Evolutionary conservation across 2,797 vertebrate species (phyloP), one percentile per base, ranked within the genome.

Genomic region (Lates japonicus): DNA sequence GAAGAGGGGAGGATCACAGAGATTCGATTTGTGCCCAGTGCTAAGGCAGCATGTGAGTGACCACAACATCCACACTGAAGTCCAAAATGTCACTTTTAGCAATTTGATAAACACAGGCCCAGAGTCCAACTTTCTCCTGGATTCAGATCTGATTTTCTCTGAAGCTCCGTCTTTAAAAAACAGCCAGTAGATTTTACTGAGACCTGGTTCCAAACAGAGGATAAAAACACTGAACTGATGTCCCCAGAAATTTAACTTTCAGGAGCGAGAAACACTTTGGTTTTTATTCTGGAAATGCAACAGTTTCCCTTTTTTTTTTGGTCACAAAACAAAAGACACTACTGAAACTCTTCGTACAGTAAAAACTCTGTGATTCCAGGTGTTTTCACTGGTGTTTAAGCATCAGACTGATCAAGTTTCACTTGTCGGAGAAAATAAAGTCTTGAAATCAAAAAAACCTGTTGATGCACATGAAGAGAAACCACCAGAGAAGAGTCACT

Each of bases 1-100:
- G 96, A 97, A 0, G 96, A 97, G 1, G 96, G 95, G 41, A 88
- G 86, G 0, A 97, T 99, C 93, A 96, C 97, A 0, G 98, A 99
- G 88, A 96, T 99, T 84, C 93, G 98, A 86, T 99, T 99, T 70
- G 96, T 99, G n/a, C 98, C 98, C 3, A 92, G 91, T 0, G 97
- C 99, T 91, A 98, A 98, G 88, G 94, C 95, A 1, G 96, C 97
- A 46, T 90, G 98, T 94, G 83, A 91, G 93, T 91, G 31, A 71
- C 5, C 17, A 5, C 4, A 0, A 16, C n/a, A n/a, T n/a, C n/a
- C n/a, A n/a, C n/a, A n/a, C n/a, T n/a, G n/a, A n/a, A 29, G 12
- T 52, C 12, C 12, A 52, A 22, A 52, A 25, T 52, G 13, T 13
- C 20, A 25, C 10, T 25, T 52, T 22, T 13, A 22, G 12, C n/a